Base-by-base conservation (phyloP, 2,113 vertebrate genomes). In the Bucco capensis region DNA sequence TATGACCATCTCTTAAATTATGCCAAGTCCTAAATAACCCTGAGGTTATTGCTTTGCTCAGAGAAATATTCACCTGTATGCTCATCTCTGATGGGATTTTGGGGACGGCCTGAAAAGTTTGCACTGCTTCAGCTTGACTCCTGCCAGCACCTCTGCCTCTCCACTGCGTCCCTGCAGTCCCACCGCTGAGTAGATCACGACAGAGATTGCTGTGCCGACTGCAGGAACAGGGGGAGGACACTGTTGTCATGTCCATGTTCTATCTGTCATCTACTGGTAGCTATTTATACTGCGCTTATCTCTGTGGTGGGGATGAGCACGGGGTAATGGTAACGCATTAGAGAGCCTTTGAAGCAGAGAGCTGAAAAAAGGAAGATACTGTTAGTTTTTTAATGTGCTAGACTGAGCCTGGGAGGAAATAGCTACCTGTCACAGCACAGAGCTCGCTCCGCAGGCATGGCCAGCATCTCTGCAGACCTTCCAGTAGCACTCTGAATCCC, bases 231-330 rank as follows among this genome's bases (percentile, higher is more conserved):
- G 70, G 83, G 86, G 88, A 89, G 92, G 88, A 93, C 90, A 73
- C 78, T 66, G 81, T 79, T 94, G 92, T 94, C 93, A 85, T 88
- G 84, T 90, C 92, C 96, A 94, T 90, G 89, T 92, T 93, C 94
- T 94, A 90, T 95, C 93, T 90, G 88, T 96, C 95, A 96, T 95
- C 93, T 94, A 66, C 92, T 93, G 92, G 92, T 76, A 93, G 93
- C 92, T 95, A 90, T 95, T 96, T 92, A 90, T 93, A 92, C 93
- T 95, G 93, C 74, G 83, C 77, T 88, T 22, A 57, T 78, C 57
- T 12, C 92, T 57, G 94, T 28, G 80, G 83, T 62, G 89, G 81
- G 82, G 88, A 74, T 64, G 88, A 88, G 90, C 83, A 66, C 9
- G 53, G 92, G 88, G 90, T 67, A 54, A 60, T 9, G 85, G 72